Conservation (phyloP, 2,888 invertebrate species). For the Dermolepida albohirtum region DNA sequence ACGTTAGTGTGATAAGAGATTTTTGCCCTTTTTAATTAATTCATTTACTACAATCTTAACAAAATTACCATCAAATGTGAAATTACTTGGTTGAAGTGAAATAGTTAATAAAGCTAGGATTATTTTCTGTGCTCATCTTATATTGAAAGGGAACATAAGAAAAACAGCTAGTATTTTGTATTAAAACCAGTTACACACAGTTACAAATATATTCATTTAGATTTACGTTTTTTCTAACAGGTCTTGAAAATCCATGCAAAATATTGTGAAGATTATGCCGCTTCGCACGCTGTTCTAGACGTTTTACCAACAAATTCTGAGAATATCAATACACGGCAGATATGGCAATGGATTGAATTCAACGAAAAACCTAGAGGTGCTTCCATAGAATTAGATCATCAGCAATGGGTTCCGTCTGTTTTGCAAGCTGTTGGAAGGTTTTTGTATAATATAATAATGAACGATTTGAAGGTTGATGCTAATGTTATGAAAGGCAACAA, state of each 20-base stretch:
- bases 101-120: no score
- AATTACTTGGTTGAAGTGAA: no score
- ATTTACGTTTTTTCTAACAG: slow-evolving; percentile 46
- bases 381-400: slow-evolving; percentile 62
- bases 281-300: slow-evolving; percentile 51
- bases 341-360: slow-evolving; percentile 78
- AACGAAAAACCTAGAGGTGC: slow-evolving; percentile 57
- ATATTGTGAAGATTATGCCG: slow-evolving; percentile 59
- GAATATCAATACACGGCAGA: slow-evolving; percentile 72
- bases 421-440: slow-evolving; percentile 81
- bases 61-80: no score
- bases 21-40: no score
- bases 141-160: no score
- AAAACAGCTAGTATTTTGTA: no score
- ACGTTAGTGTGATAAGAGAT: no score
- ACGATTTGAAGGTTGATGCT: slow-evolving; percentile 85
- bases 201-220: slow-evolving; percentile 2
- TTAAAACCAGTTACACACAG: no score
- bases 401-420: slow-evolving; percentile 76
- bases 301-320: slow-evolving; percentile 54
- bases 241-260: slow-evolving; percentile 56
- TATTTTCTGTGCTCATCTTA: no score
- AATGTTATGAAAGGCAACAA: slow-evolving; percentile 73
- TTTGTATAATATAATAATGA: slow-evolving; percentile 86
- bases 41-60: no score